phyloP scores from a whole-genome alignment of 2,888 invertebrate species.

The Pteria penguin region DNA sequence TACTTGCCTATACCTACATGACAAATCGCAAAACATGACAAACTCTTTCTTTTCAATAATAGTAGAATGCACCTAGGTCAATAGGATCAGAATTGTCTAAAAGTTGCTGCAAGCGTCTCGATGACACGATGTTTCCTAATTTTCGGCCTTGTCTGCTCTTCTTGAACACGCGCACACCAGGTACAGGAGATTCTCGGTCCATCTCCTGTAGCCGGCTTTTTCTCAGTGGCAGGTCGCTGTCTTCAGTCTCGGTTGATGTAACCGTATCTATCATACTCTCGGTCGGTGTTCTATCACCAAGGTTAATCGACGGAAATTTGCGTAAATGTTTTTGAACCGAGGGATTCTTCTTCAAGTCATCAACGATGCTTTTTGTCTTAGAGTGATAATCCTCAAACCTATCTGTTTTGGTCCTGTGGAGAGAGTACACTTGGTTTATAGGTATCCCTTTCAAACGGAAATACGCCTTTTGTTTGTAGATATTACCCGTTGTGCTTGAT shows the following conservation, averaged over 20 bases:
- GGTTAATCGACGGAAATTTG: constrained; percentile 2
- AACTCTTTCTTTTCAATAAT: constrained; percentile 22
- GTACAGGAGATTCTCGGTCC: constrained; percentile 40
- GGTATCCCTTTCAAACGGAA: constrained; percentile 41
- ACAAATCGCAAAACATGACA: too few species aligned
- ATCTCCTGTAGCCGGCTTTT: constrained; percentile 33
- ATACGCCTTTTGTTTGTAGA: constrained; percentile 41
- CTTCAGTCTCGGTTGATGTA: constrained; percentile 9
- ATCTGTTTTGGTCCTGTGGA: constrained; percentile 34
- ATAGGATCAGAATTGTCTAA: constrained; percentile 34
- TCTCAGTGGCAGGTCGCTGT: constrained; percentile 18
- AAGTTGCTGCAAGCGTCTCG: constrained; percentile 39
- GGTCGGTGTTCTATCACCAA: not conserved
- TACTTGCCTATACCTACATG: too few species aligned
- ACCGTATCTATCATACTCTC: constrained; percentile 11
- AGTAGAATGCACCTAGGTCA: constrained; percentile 37
- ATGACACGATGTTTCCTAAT: constrained; percentile 40
- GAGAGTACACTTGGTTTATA: constrained; percentile 37
- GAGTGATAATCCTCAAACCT: not conserved
- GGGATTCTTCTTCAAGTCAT: not conserved
- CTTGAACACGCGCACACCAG: constrained; percentile 19
- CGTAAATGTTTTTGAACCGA: constrained; percentile 5
- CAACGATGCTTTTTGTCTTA: not conserved
- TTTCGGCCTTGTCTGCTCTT: constrained; percentile 25
- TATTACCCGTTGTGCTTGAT: constrained; percentile 25